Conservation (phyloP, 2,797 vertebrate genomes). For the Acrocephalus scirpaceus region DNA sequence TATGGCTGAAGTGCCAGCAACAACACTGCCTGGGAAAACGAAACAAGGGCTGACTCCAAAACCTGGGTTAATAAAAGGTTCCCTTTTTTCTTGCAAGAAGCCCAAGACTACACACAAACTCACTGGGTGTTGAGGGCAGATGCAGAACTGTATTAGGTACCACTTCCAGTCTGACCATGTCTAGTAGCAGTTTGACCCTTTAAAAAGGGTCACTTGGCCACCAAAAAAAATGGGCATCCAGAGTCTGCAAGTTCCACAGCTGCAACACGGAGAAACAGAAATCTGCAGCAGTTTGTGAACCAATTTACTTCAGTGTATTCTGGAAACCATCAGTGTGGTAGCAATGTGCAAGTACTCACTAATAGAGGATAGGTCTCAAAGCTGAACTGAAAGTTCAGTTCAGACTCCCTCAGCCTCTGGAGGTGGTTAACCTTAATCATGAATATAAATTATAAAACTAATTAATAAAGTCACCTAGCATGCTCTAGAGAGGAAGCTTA, state of each 20-base stretch:
- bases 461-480: neutral
- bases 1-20: conserved; percentile 54
- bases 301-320: fast-evolving
- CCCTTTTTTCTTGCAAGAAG: neutral
- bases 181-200: neutral
- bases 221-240: neutral
- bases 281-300: neutral
- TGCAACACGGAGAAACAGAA: neutral
- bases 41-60: conserved; percentile 19
- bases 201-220: neutral
- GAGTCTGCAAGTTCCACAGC: neutral
- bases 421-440: neutral
- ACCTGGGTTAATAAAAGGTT: neutral
- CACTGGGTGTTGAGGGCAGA: neutral
- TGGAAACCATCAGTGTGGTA: neutral
- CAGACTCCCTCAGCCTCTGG: neutral
- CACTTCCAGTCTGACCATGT: neutral
- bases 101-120: neutral
- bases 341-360: neutral
- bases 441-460: neutral
- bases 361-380: neutral
- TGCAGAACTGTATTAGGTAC: neutral
- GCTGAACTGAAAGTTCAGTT: neutral
- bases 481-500: neutral
- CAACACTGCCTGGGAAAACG: conserved; percentile 22